A percentile compares a stretch with the other conserved stretches of the same genome.
Conservation (phyloP, 2,797 vertebrate species). For the Philypnodon macrostomus region DNA sequence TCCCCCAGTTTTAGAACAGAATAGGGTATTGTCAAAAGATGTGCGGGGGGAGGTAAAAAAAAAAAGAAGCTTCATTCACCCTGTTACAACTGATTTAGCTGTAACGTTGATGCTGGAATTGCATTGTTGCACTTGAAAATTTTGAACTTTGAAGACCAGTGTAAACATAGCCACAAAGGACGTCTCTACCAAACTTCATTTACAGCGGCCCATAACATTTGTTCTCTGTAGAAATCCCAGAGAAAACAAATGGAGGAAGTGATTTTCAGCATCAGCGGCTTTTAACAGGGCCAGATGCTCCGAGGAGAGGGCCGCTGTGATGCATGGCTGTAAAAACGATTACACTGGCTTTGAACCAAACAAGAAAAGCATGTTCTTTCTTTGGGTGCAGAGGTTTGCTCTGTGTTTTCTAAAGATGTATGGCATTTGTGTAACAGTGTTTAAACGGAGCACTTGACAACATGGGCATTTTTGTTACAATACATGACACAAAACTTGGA, state of each 20-base stretch:
- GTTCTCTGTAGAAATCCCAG: background rate
- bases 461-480: no score
- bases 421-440: background rate
- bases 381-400: background rate
- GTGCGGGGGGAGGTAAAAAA: no score
- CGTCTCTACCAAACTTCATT: background rate
- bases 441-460: background rate
- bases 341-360: background rate
- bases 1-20: no score
- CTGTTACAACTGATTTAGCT: no score
- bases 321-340: background rate
- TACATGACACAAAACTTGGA: no score
- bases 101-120: no score
- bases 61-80: no score
- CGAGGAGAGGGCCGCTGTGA: background rate
- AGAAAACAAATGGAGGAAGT: background rate
- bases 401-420: background rate
- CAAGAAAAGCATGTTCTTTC: no score
- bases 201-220: background rate
- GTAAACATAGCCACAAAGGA: background rate
- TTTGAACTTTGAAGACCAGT: no score
- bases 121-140: no score
- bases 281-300: constrained; percentile 2
- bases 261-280: constrained; percentile 3
- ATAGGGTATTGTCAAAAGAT: no score